Evolutionary conservation across 2,888 invertebrate genomes (phyloP).

Genomic region (Calameuta filiformis): DNA sequence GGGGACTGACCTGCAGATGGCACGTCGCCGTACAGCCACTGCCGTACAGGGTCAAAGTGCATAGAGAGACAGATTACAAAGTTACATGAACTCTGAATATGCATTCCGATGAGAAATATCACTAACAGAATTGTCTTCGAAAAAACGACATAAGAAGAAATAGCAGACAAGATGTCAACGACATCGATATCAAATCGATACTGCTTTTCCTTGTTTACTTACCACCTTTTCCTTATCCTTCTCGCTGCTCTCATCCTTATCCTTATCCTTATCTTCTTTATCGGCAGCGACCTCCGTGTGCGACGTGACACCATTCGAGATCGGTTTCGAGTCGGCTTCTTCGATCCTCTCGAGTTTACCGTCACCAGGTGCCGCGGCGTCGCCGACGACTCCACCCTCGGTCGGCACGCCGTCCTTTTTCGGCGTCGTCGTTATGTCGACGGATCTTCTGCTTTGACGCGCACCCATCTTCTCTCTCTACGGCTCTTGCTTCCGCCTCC

Average conservation of each 20-base stretch:
- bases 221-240: constrained; percentile 74
- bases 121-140: neutral
- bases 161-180: neutral
- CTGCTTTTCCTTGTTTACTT: neutral
- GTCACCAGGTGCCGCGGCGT: constrained; percentile 60
- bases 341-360: constrained; percentile 82
- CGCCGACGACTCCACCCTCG: constrained; percentile 70
- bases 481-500: constrained; percentile 13
- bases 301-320: constrained; percentile 78
- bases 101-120: neutral
- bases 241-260: constrained; percentile 77
- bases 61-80: no score
- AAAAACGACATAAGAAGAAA: constrained; percentile 13
- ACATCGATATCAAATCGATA: neutral
- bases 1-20: neutral
- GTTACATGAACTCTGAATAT: neutral
- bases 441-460: constrained; percentile 88
- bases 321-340: constrained; percentile 79
- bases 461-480: constrained; percentile 77
- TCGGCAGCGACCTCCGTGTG: constrained; percentile 72
- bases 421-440: constrained; percentile 83
- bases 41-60: neutral
- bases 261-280: constrained; percentile 75
- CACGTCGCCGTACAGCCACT: neutral
- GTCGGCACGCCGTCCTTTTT: constrained; percentile 69